Percentiles rank a stretch among this genome's conserved stretches.
Conservation (phyloP, 1,140 invertebrate species). For the Kradibia gibbosae region DNA sequence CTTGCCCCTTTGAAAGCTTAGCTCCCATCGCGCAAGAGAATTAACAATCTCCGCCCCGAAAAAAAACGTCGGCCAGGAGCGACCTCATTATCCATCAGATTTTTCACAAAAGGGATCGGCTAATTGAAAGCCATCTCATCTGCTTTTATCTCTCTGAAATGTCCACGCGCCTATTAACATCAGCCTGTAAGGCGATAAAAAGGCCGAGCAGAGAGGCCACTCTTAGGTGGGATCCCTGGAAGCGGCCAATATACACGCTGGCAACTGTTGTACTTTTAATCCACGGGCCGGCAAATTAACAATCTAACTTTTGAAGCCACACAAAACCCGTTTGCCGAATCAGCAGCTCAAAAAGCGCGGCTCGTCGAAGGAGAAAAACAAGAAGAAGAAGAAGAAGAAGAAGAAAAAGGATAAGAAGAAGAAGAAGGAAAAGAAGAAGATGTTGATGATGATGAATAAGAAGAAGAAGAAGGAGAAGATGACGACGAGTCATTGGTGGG, state of each 20-base stretch:
- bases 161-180: conserved; percentile 27
- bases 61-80: background rate
- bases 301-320: conserved; percentile 45
- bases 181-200: background rate
- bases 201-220: background rate
- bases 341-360: conserved; percentile 6
- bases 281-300: conserved; percentile 34
- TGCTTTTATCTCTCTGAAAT: conserved; percentile 20
- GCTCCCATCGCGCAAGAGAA: background rate
- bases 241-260: conserved; percentile 18
- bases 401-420: background rate
- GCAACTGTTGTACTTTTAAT: conserved; percentile 28
- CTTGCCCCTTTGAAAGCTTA: background rate
- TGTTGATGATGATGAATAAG: background rate
- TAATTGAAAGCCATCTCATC: conserved; percentile 40
- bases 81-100: conserved; percentile 9
- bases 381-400: conserved; percentile 5
- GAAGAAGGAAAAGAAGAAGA: conserved; percentile 3
- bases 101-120: conserved; percentile 38
- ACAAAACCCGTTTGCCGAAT: conserved; percentile 31
- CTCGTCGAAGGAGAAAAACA: background rate
- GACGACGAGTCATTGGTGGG: background rate
- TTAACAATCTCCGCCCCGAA: conserved; percentile 12
- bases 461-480: background rate
- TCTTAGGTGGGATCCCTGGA: background rate